phyloP scores from a whole-genome alignment of 2,888 invertebrate species.

The Ecdyonurus torrentis region DNA sequence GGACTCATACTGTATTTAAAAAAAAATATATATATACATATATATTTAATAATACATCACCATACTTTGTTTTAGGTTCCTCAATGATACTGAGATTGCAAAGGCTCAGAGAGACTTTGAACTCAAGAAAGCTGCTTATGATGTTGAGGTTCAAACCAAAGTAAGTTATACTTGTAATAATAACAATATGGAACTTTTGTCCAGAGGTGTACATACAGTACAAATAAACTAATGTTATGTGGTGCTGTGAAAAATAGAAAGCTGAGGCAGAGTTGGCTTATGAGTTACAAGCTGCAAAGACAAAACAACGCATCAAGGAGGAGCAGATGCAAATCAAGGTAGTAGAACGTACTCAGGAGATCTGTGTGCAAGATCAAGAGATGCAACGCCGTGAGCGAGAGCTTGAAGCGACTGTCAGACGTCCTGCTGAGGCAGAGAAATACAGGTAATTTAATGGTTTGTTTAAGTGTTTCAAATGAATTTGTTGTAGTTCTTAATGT shows the following conservation, averaged over 20 bases:
- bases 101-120: constrained; percentile 94
- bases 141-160: constrained; percentile 91
- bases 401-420: constrained; percentile 78
- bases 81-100: constrained; percentile 94
- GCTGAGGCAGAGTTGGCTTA: constrained; percentile 91
- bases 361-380: constrained; percentile 91
- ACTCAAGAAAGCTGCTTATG: constrained; percentile 91
- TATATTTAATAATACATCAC: not conserved
- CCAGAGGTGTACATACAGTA: too few species aligned
- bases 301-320: constrained; percentile 87
- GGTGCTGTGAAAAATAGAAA: constrained; percentile 28
- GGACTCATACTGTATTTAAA: not conserved
- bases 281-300: constrained; percentile 87
- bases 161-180: too few species aligned
- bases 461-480: too few species aligned
- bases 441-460: too few species aligned
- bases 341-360: constrained; percentile 82
- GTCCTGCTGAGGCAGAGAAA: constrained; percentile 94
- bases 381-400: constrained; percentile 82
- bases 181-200: too few species aligned
- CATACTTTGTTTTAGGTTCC: constrained; percentile 31
- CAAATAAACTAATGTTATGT: too few species aligned
- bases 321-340: constrained; percentile 95
- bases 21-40: not conserved
- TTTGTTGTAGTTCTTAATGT: too few species aligned